Percentiles rank a stretch among this genome's conserved stretches.
phyloP scores from a whole-genome alignment of 2,888 invertebrate species.

The Nemapogon koenigi region DNA sequence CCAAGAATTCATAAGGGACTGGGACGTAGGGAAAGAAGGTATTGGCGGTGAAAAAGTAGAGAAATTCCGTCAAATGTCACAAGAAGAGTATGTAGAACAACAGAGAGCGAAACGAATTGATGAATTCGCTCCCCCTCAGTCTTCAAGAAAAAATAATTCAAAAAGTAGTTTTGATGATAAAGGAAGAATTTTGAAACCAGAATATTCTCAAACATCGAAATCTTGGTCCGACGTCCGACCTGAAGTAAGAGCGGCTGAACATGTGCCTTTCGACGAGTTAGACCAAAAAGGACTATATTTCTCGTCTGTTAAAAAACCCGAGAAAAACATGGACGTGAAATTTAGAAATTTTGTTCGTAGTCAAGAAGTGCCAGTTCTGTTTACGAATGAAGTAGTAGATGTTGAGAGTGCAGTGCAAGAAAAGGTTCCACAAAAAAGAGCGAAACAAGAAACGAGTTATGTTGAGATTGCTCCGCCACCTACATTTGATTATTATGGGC shows the following conservation, averaged over 20 bases:
- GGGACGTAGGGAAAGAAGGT: constrained; percentile 77
- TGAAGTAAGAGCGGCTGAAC: too few relatives aligned
- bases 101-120: constrained; percentile 72
- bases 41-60: constrained; percentile 45
- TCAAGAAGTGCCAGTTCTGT: constrained; percentile 30
- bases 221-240: constrained; percentile 48
- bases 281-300: constrained; percentile 39
- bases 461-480: constrained; percentile 71
- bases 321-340: constrained; percentile 24
- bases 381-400: constrained; percentile 39
- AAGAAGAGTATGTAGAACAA: constrained; percentile 80
- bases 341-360: constrained; percentile 44
- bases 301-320: constrained; percentile 28
- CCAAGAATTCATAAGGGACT: constrained; percentile 68
- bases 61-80: constrained; percentile 67
- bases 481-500: constrained; percentile 69
- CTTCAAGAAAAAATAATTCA: constrained; percentile 22
- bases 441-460: constrained; percentile 17
- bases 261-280: too few relatives aligned
- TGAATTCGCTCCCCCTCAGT: constrained; percentile 79
- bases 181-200: constrained; percentile 27
- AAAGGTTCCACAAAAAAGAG: background rate
- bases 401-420: constrained; percentile 19
- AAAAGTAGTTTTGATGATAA: constrained; percentile 33
- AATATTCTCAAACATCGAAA: constrained; percentile 18